phyloP scores from a whole-genome alignment of 2,113 vertebrate genomes.

The Grus americana region DNA sequence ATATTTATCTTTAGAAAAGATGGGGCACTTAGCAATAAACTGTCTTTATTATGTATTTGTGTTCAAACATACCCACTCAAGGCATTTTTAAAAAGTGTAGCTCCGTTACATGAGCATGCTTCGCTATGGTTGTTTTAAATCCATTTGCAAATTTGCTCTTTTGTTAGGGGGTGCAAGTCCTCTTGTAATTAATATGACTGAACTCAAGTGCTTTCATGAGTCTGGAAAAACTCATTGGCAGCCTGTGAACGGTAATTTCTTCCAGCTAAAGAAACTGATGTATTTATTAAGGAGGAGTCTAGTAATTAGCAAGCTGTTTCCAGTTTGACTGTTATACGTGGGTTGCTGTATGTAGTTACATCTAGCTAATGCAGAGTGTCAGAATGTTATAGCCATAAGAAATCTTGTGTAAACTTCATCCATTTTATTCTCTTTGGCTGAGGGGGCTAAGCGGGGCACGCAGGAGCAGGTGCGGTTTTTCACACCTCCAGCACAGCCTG shows the following conservation, averaged over 20 bases:
- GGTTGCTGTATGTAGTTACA: background rate
- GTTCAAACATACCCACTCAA: constrained; percentile 38
- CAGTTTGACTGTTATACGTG: background rate
- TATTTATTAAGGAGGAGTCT: constrained; percentile 2
- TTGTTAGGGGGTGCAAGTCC: constrained; percentile 35
- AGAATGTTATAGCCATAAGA: background rate
- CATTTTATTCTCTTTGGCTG: background rate
- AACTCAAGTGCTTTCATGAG: constrained; percentile 50
- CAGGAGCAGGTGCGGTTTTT: constrained; percentile 23
- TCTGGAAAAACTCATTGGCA: constrained; percentile 20
- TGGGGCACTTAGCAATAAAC: background rate
- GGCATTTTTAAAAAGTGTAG: constrained; percentile 2
- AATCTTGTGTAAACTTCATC: background rate
- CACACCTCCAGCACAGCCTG: background rate
- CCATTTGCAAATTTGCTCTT: constrained; percentile 53
- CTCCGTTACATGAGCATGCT: constrained; percentile 27
- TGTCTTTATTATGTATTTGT: constrained; percentile 9
- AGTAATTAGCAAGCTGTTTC: constrained; percentile 2
- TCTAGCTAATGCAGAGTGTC: background rate
- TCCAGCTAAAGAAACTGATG: background rate
- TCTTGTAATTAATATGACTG: constrained; percentile 48
- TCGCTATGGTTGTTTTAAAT: constrained; percentile 38
- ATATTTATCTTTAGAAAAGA: constrained; percentile 37
- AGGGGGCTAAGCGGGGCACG: background rate
- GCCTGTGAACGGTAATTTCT: background rate